phyloP scores from a whole-genome alignment of 2,113 vertebrate genomes.

The Proteles cristata region DNA sequence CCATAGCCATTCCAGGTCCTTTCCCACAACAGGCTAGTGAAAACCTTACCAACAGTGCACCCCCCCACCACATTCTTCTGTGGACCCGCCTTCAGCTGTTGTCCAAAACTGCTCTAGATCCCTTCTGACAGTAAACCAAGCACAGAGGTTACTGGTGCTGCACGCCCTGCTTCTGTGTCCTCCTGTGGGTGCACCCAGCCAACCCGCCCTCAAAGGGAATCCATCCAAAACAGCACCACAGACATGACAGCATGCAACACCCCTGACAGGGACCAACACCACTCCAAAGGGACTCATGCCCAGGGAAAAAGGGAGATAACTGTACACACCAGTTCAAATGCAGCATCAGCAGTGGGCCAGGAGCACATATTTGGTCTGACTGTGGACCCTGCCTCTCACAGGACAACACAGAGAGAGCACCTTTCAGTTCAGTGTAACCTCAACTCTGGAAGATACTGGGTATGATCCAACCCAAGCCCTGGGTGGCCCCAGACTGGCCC shows the following conservation, averaged over 20 bases:
- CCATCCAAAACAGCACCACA: not conserved
- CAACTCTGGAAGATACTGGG: not conserved
- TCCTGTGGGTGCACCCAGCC: not conserved
- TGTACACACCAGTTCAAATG: not conserved
- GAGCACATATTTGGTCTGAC: not conserved
- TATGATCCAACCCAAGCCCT: not conserved
- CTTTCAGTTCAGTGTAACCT: not conserved
- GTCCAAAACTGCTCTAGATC: not conserved
- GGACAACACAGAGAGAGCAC: not conserved
- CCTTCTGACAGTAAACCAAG: not conserved
- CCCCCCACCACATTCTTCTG: not conserved
- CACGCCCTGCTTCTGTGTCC: not conserved
- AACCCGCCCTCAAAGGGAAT: not conserved
- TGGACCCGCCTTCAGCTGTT: not conserved
- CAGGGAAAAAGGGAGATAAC: not conserved
- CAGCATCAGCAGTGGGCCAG: not conserved
- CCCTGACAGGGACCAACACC: not conserved
- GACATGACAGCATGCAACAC: not conserved
- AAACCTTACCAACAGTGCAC: not conserved
- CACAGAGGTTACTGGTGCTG: not conserved
- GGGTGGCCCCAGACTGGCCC: not conserved
- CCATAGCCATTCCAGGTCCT: not conserved
- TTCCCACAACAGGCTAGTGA: not conserved
- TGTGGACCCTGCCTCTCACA: not conserved
- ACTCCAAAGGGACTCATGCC: not conserved